These are phyloP conservation scores for Himalopsyche tibetana DNA, from an alignment of 2,888 invertebrate genomes.

Conservation along the genomic window DNA sequence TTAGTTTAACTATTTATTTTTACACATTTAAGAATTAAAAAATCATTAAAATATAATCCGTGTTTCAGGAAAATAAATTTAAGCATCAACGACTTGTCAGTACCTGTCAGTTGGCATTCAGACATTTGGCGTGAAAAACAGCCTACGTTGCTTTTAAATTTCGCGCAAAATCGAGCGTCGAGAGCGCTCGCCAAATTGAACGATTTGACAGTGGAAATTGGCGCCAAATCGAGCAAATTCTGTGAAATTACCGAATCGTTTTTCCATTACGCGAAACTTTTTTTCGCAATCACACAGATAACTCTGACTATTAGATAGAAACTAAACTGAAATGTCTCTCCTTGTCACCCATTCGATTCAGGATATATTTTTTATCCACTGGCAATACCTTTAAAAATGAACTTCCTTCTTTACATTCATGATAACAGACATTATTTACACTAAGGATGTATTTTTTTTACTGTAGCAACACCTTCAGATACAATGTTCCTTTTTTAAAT, in stretches of 20 bases:
- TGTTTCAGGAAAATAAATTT: not conserved
- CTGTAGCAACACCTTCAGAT: no score
- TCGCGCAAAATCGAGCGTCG: not conserved
- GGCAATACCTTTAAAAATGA: no score
- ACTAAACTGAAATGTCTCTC: not conserved
- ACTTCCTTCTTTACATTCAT: no score
- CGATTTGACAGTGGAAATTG: slow-evolving; percentile 34
- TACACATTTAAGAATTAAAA: no score
- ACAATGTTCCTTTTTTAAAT: no score
- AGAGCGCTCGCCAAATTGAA: not conserved
- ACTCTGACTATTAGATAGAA: slow-evolving; percentile 12
- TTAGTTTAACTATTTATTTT: no score
- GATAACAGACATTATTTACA: no score
- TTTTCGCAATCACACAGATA: slow-evolving; percentile 25
- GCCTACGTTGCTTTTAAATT: slow-evolving; percentile 17
- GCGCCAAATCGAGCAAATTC: slow-evolving; percentile 15
- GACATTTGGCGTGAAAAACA: slow-evolving; percentile 22
- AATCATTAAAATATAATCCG: no score
- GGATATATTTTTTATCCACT: no score
- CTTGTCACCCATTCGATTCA: not conserved
- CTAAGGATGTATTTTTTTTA: no score
- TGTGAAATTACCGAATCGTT: slow-evolving; percentile 11
- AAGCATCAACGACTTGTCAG: not conserved
- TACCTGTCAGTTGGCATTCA: not conserved
- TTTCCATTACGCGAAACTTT: slow-evolving; percentile 15